Base-by-base conservation (phyloP, 2,888 invertebrate genomes). In the Eumerus sabulonum region DNA sequence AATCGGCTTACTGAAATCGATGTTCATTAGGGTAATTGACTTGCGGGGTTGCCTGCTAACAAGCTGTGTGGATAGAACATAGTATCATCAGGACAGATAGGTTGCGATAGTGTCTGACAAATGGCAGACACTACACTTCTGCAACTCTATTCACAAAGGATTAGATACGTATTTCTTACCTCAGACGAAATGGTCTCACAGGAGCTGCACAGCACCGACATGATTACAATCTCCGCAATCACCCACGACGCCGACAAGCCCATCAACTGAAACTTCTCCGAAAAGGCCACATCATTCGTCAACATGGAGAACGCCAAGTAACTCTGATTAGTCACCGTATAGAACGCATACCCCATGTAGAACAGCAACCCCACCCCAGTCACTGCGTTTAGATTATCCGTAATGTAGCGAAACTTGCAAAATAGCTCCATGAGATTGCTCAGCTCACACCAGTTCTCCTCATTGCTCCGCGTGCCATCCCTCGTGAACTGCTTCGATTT, bases 251-350 rank as follows among this genome's bases (percentile, higher is more conserved):
- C 81, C 0, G 86, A 86, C 4, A 86, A 12, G 1, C 84, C 84
- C 45, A 86, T 83, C 14, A 85, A 83, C 17, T 86, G 83, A 12
- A 82, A 82, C 17, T 82, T 82, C 9, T 83, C 82, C 1, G 60
- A 51, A 35, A 76, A 64, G 0, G 76, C 62, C 0, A 63, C 72
- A 1, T 82, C 76, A 44, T 84, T 84, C 0, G 85, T 84, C n/a
- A 86, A 54, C 0, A 83, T 85, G 12, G 85, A 83, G 35, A 86
- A 86, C 11, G 85, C 85, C 71, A 86, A 63, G 45, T 87, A 86
- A 19, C 86, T 85, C 44, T 86, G 86, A 62, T 86, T 87, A 11
- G 86, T 87, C 0, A 87, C 83, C n/a, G 86, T 85, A 50, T 86
- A 87, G 66, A 86, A 87, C 42, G 86, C 83, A 68, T 85, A 87